Percentiles rank a stretch among this genome's conserved stretches.
phyloP scores from a whole-genome alignment of 1,140 invertebrate species.

The Oscheius sp. region DNA sequence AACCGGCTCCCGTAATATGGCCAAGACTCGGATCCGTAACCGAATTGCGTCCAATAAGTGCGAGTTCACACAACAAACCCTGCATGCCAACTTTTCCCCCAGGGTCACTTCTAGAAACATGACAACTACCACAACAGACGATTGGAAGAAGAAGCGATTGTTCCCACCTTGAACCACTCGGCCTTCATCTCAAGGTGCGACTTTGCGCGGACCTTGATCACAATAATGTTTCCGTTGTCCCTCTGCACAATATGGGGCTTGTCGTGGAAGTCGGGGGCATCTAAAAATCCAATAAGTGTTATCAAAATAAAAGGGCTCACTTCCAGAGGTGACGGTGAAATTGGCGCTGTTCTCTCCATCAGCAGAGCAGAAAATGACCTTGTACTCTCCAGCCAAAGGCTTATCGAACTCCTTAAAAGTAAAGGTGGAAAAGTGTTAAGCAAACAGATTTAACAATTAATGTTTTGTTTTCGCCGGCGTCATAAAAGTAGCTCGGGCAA shows the following conservation, averaged over 20 bases:
- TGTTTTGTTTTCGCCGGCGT: too few species aligned
- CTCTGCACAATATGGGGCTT: constrained; percentile 61
- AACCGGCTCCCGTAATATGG: neutral
- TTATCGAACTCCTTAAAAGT: constrained; percentile 59
- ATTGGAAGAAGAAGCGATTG: neutral
- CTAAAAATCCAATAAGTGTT: constrained; percentile 37
- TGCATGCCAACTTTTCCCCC: too few species aligned
- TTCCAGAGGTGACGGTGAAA: constrained; percentile 60
- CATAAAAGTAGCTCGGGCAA: too few species aligned
- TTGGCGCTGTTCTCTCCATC: constrained; percentile 57
- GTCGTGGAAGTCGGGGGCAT: constrained; percentile 60
- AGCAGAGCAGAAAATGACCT: constrained; percentile 51
- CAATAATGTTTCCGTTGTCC: constrained; percentile 56
- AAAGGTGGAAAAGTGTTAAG: too few species aligned
- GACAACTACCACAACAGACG: neutral
- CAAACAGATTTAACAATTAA: too few species aligned
- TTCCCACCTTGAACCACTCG: constrained; percentile 56
- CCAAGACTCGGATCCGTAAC: too few species aligned
- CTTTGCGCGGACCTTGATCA: constrained; percentile 57
- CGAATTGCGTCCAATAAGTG: too few species aligned
- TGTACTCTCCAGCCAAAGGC: constrained; percentile 57
- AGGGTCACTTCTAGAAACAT: neutral
- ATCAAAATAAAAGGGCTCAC: constrained; percentile 34
- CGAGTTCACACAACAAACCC: too few species aligned
- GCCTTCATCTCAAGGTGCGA: constrained; percentile 59